These are phyloP conservation scores for Drosophila ananassae DNA, from an alignment of 1,140 invertebrate genomes.

Conservation along the genomic window DNA sequence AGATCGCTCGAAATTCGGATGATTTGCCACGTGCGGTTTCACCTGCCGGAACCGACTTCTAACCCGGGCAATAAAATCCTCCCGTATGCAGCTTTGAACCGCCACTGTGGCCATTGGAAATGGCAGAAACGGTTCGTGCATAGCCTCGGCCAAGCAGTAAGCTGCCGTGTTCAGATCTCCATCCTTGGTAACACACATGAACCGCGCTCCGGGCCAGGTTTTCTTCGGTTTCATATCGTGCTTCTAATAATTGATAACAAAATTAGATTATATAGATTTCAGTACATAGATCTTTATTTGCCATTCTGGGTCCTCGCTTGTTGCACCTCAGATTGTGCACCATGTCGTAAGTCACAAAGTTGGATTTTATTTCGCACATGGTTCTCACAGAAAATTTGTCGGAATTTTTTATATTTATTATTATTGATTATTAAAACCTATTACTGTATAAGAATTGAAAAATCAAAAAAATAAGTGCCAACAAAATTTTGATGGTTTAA, in stretches of 20 bases:
- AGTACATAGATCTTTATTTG: conserved; percentile 1
- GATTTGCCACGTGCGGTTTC: conserved; percentile 56
- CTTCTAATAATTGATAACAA: conserved; percentile 1
- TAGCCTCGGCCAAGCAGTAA: conserved; percentile 44
- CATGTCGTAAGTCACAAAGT: conserved; percentile 51
- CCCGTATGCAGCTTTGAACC: conserved; percentile 42
- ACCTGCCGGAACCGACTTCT: conserved; percentile 53
- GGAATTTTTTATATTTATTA: not conserved
- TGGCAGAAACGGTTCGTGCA: conserved; percentile 63
- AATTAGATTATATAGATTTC: not conserved
- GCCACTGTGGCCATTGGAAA: conserved; percentile 55
- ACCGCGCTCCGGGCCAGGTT: conserved; percentile 49
- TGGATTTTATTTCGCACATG: conserved; percentile 48
- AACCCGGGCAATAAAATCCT: conserved; percentile 55
- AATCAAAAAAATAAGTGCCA: not conserved
- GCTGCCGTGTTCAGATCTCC: conserved; percentile 56
- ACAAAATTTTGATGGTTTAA: not conserved
- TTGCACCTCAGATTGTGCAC: conserved; percentile 39
- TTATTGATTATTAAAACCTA: too few relatives aligned
- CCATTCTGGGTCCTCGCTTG: not conserved
- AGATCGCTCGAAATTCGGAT: conserved; percentile 48
- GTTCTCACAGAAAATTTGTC: conserved; percentile 25
- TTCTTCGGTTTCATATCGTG: conserved; percentile 16
- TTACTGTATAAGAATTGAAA: not conserved
- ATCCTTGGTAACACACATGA: conserved; percentile 50